A percentile compares a stretch with the other conserved stretches of the same genome.
Evolutionary conservation across 2,113 vertebrate species (phyloP).

Genomic region (Erpornis zantholeuca): DNA sequence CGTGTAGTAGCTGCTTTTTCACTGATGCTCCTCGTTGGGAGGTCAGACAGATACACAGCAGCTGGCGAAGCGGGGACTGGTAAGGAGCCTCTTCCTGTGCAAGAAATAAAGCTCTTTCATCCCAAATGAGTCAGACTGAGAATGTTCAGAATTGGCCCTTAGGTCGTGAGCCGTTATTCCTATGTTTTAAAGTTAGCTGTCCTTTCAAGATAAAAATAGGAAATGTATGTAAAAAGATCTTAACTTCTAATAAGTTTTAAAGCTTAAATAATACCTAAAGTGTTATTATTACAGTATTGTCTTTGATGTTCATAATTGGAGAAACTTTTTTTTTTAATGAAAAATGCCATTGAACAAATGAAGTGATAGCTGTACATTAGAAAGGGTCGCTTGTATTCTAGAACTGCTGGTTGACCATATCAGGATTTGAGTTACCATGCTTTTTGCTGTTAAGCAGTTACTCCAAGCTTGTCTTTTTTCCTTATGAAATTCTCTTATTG

Average conservation of each 20-base stretch:
- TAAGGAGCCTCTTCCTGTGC: not conserved
- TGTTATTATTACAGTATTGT: not conserved
- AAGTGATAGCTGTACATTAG: not conserved
- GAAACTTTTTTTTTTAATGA: not conserved
- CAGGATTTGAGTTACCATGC: not conserved
- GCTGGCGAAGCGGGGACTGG: not conserved
- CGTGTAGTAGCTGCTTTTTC: not conserved
- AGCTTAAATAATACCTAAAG: not conserved
- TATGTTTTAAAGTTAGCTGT: not conserved
- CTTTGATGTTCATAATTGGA: not conserved
- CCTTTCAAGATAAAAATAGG: not conserved
- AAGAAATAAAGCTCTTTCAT: not conserved
- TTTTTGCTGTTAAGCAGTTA: not conserved
- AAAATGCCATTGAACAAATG: not conserved
- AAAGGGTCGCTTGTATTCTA: not conserved
- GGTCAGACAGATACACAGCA: accelerated
- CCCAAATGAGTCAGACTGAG: not conserved
- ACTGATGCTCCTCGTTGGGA: not conserved
- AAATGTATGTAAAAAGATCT: not conserved
- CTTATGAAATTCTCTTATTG: not conserved
- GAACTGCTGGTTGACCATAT: not conserved
- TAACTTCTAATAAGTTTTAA: not conserved
- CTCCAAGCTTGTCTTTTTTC: not conserved
- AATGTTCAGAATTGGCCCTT: not conserved
- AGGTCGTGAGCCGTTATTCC: not conserved